Evolutionary conservation across 2,888 invertebrate species (phyloP).

Genomic region (Diploptera punctata): DNA sequence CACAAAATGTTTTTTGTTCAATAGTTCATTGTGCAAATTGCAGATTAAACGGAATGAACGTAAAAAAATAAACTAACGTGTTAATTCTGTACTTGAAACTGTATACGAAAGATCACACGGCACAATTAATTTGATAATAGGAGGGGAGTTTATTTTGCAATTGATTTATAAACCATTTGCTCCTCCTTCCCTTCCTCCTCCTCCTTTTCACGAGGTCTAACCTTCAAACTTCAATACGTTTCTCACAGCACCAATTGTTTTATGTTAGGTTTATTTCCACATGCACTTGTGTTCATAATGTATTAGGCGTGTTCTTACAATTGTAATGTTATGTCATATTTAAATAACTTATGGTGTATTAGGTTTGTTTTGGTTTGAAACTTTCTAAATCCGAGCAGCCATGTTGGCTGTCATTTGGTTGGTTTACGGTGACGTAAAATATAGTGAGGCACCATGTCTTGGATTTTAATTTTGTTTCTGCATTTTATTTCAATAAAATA

Average conservation of each 20-base stretch:
- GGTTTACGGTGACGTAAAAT: slow-evolving; percentile 39
- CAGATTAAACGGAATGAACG: no score
- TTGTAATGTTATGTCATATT: neutral
- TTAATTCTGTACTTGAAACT: neutral
- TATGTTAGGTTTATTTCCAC: no score
- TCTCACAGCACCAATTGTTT: neutral
- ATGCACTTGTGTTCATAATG: neutral
- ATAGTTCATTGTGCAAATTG: neutral
- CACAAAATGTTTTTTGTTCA: neutral
- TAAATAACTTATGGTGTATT: neutral
- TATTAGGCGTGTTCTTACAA: neutral
- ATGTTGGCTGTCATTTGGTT: slow-evolving; percentile 38
- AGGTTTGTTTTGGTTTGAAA: slow-evolving; percentile 32
- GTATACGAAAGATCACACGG: neutral
- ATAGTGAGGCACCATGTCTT: slow-evolving; percentile 30
- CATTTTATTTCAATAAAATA: neutral
- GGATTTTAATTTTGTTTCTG: neutral
- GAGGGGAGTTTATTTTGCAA: slow-evolving; percentile 16
- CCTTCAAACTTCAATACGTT: neutral
- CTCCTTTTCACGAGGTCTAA: neutral
- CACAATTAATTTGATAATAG: neutral
- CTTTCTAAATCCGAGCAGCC: slow-evolving; percentile 29
- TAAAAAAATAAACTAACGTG: neutral
- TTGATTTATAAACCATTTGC: slow-evolving; percentile 31
- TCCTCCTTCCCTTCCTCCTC: slow-evolving; percentile 21